Conservation (phyloP, 1,140 invertebrate genomes). For the Pectinophora gossypiella region DNA sequence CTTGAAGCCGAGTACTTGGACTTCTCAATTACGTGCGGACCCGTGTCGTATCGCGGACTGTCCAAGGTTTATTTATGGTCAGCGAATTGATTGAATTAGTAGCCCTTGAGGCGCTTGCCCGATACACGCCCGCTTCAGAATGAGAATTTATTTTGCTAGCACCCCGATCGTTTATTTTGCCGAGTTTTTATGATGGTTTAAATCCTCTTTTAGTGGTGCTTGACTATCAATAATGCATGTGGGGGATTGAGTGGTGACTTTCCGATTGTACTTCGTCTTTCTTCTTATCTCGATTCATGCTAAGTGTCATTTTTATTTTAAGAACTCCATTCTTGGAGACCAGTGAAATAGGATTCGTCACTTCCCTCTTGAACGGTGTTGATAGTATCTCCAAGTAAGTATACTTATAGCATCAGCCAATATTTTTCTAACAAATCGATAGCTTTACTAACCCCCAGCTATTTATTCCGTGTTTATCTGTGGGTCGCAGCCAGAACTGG, state of each 20-base stretch:
- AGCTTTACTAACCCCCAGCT: too few species aligned
- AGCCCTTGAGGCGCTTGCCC: constrained; percentile 52
- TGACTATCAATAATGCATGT: neutral
- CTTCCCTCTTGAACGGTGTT: too few species aligned
- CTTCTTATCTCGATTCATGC: too few species aligned
- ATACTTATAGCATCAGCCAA: too few species aligned
- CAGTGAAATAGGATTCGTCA: too few species aligned
- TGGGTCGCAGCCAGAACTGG: neutral
- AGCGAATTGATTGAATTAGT: constrained; percentile 71
- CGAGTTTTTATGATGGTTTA: constrained; percentile 16
- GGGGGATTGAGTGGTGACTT: too few species aligned
- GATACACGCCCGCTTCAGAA: constrained; percentile 38
- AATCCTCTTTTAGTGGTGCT: neutral
- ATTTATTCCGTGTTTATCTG: neutral
- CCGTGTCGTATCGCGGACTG: constrained; percentile 52
- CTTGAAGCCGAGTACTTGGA: constrained; percentile 48
- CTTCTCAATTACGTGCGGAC: constrained; percentile 62
- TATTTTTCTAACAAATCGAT: too few species aligned
- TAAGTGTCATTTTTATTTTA: too few species aligned
- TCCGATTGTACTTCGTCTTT: too few species aligned
- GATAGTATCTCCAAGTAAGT: too few species aligned
- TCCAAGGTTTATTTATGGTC: constrained; percentile 64
- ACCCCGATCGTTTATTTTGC: constrained; percentile 23
- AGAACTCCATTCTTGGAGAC: too few species aligned
- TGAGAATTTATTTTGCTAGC: constrained; percentile 43